A percentile compares a stretch with the other conserved stretches of the same genome.
phyloP scores from a whole-genome alignment of 2,888 invertebrate genomes.

The Philonicus albiceps region DNA sequence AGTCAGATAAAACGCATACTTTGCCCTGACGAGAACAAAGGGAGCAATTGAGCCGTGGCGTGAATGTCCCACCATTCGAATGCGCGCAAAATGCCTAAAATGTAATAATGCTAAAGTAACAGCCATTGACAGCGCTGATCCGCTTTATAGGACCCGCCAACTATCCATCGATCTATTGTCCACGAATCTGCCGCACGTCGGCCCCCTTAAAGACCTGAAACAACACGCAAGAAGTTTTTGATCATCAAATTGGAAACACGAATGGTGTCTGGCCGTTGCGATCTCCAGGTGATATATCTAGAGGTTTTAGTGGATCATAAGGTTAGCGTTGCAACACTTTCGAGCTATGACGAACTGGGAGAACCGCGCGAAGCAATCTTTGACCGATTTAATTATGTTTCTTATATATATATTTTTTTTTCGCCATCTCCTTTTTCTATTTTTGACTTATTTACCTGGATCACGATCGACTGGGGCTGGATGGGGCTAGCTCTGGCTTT shows the following conservation, averaged over 20 bases:
- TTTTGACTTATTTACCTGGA: slow-evolving; percentile 23
- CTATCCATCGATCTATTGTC: slow-evolving; percentile 15
- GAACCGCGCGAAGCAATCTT: slow-evolving; percentile 7
- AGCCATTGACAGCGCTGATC: slow-evolving; percentile 5
- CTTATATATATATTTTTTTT: background rate
- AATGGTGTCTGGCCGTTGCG: background rate
- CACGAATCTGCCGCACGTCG: slow-evolving; percentile 13
- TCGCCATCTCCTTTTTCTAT: slow-evolving; percentile 9
- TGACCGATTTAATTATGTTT: slow-evolving; percentile 21
- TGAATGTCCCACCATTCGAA: background rate
- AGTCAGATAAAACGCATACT: slow-evolving; percentile 2
- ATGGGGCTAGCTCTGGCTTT: background rate
- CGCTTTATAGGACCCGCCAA: background rate
- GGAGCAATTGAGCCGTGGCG: background rate
- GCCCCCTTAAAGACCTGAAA: slow-evolving; percentile 6
- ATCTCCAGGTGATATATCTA: slow-evolving; percentile 3
- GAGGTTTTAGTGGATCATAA: slow-evolving; percentile 5
- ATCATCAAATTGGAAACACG: slow-evolving; percentile 24
- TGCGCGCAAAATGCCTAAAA: background rate
- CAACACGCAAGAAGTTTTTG: slow-evolving; percentile 33
- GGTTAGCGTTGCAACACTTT: slow-evolving; percentile 27
- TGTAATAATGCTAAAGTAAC: background rate
- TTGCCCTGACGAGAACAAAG: background rate
- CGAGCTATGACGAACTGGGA: background rate
- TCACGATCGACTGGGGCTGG: slow-evolving; percentile 23